Evolutionary conservation across 92 coral and sea anemone species (phyloP), one percentile per base, ranked within the genome.

Genomic region (Siderastrea radians): DNA sequence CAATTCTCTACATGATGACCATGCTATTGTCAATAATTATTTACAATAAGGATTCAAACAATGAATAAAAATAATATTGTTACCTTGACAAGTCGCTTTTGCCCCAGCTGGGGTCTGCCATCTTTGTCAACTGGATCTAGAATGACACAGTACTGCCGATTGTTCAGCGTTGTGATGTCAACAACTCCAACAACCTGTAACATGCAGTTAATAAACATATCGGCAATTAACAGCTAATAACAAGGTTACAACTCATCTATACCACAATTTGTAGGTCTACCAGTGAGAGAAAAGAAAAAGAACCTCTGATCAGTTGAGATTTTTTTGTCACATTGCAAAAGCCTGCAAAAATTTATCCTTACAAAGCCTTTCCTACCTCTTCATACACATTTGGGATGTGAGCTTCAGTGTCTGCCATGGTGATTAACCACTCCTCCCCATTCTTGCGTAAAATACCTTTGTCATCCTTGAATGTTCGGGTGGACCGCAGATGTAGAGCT

Each of bases 381-480:
- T 97, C 99, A 90, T 97, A 97, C 12, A 97, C 99, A 92, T 97
- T 96, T 46, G 99, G 99, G 72, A 97, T 97, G 88, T 97, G 99
- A 48, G 99, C 97, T 62, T 97, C 99, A 15, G 99, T 96, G 65
- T 97, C 98, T 63, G 90, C 75, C 93, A 94, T 94, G 7, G 98
- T 97, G 78, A 97, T 94, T 61, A 97, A 88, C 99, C 99, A 97
- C 81, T 97, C 99, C 57, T 97, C 99, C 1, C 99, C 99, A 94
- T 97, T 97, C 57, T 93, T 97, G 12, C 93, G 96, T 19, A 98
- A 88, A 54, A 90, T 87, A 6, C 90, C 97, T 65, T 89, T 92
- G 60, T 96, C 99, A 88, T 97, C 99, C 72, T 93, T 95, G 75
- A 95, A 97, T 57, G 99, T 97, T 54, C 99, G 95, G 10, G 98